Evolutionary conservation across 2,113 vertebrate species (phyloP), one percentile per base, ranked within the genome.

Genomic region (Hippocampus zosterae): DNA sequence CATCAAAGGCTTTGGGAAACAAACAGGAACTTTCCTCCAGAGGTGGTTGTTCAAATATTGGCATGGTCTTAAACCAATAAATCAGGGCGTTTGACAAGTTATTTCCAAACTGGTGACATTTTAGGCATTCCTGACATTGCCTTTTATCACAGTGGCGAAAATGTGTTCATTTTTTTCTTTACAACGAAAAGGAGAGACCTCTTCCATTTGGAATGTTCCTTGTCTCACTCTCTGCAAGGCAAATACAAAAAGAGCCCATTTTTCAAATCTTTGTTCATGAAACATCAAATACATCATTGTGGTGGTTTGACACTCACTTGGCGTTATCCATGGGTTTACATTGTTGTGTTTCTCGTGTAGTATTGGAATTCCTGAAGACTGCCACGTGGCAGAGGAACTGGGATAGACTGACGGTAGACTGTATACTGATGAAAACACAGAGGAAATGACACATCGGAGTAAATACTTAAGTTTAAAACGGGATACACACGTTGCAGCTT

Each of bases 391-490:
- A 90, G 37, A 55, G 86, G 87, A 52, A 82, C 41, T 13, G 82
- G 63, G 48, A 92, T 75, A 57, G 68, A 76, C 53, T 82, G 69
- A 40, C 69, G 80, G 82, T 67, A 84, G 37, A 93, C 65, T 23
- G 88, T 90, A 19, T 87, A 84, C 92, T 93, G 56, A 83, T 69
- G 41, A 85, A 21, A 65, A 50, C 3, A 76, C 48, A 84, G n/a
- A 77, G 56, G 56, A n/a, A 75, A 67, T 10, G 3, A 70, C 19
- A 76, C 10, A 67, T 66, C 8, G 11, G 27, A 50, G 41, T 79
- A 55, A 76, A 72, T 56, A 73, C 37, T 42, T n/a, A 1, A 63
- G 21, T 63, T 40, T 12, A 61, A 60, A 16, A 19, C 19, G 65
- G 25, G 62, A 25, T 1, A 42, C 56, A 3, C 8, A 70, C 65